Evolutionary conservation across 1,140 invertebrate genomes (phyloP).

Genomic region (Varroa destructor): DNA sequence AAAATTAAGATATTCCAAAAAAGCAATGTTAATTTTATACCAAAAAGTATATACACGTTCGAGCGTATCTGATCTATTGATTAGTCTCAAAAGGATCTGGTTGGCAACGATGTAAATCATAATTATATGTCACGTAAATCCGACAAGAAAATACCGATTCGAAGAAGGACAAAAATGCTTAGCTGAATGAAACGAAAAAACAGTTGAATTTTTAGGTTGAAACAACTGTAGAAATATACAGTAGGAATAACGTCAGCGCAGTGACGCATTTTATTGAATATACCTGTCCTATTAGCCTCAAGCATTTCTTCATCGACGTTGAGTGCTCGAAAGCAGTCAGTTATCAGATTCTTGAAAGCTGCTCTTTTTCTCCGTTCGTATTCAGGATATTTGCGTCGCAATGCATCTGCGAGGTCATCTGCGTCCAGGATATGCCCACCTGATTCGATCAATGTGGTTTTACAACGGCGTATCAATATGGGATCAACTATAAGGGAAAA

Average conservation of each 20-base stretch:
- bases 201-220: too few species aligned
- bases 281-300: constrained; percentile 4
- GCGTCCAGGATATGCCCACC: constrained; percentile 24
- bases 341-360: constrained; percentile 53
- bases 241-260: too few species aligned
- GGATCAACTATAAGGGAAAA: constrained; percentile 11
- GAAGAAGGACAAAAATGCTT: too few species aligned
- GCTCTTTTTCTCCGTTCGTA: constrained; percentile 54
- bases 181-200: too few species aligned
- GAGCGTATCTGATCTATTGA: too few species aligned
- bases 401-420: constrained; percentile 36
- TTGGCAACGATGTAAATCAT: too few species aligned
- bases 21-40: neutral
- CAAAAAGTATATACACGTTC: too few species aligned
- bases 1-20: neutral
- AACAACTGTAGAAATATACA: too few species aligned
- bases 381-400: constrained; percentile 55
- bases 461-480: neutral
- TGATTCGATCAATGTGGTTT: neutral
- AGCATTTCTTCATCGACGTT: constrained; percentile 16
- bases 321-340: constrained; percentile 41
- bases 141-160: too few species aligned
- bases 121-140: too few species aligned
- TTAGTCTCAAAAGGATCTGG: too few species aligned
- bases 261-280: neutral